Percentiles rank a stretch among this genome's conserved stretches.
phyloP scores from a whole-genome alignment of 2,888 invertebrate species.

The Ctenicera cuprea region DNA sequence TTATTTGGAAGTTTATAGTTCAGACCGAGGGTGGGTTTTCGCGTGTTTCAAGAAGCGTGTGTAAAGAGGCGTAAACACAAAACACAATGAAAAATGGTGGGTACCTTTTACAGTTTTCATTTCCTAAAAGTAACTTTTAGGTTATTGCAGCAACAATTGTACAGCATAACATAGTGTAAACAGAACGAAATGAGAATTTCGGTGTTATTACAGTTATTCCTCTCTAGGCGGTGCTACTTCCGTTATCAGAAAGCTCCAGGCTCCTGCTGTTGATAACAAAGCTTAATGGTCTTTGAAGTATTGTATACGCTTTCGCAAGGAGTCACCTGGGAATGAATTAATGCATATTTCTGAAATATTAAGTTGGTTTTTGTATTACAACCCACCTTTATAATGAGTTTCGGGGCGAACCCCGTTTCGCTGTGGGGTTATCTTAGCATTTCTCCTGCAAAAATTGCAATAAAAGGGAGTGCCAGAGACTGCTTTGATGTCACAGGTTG shows the following conservation, averaged over 20 bases:
- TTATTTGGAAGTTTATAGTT: conserved; percentile 16
- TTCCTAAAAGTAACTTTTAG: conserved; percentile 37
- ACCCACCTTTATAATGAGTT: conserved; percentile 24
- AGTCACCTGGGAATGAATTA: conserved; percentile 47
- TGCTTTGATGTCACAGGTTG: neutral
- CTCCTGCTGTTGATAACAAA: conserved; percentile 62
- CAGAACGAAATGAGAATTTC: conserved; percentile 47
- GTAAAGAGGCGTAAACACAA: conserved; percentile 20
- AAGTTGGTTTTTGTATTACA: conserved; percentile 30
- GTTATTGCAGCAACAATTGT: conserved; percentile 37
- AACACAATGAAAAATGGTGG: conserved; percentile 25
- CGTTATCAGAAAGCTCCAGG: conserved; percentile 65
- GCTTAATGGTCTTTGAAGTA: conserved; percentile 63
- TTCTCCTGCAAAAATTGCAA: conserved; percentile 7
- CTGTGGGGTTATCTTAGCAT: conserved; percentile 2
- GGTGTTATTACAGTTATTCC: conserved; percentile 61
- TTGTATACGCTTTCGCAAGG: conserved; percentile 60
- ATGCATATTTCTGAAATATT: conserved; percentile 44
- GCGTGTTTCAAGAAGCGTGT: conserved; percentile 21
- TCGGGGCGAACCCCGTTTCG: neutral
- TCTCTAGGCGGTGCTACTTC: conserved; percentile 62
- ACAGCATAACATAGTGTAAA: conserved; percentile 37
- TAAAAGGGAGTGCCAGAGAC: conserved; percentile 6
- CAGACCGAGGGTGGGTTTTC: neutral
- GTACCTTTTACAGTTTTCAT: conserved; percentile 35